Evolutionary conservation across 2,113 vertebrate species (phyloP), one percentile per base, ranked within the genome.

Genomic region (Sciurus niger): DNA sequence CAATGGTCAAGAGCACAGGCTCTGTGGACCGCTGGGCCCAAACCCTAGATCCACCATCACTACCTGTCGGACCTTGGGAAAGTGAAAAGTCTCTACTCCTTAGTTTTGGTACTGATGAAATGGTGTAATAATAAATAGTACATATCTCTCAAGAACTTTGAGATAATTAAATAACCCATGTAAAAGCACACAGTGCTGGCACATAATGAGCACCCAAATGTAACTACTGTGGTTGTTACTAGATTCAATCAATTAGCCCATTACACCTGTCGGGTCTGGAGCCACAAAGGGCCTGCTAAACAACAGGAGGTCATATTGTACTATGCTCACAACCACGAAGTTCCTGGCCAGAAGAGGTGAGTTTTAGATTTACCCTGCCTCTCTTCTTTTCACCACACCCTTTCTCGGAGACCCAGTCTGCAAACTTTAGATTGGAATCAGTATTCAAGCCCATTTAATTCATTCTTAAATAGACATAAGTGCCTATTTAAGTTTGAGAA

Each of bases 361-460:
- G 14, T 70, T 72, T 72, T 30, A n/a, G 7, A 40, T 0, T 87
- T 72, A 30, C 6, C 14, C 32, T 11, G 4, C 34, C 48, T 12
- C 16, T 67, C 68, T 63, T 43, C 6, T 63, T 63, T 63, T 28
- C 25, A 30, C 4, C 22, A 48, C 0, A 6, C 34, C 25, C 9
- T 87, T 80, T 70, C 40, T 86, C 30, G 84, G 80, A 78, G 55
- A 30, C 51, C 40, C 65, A 68, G 37, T 60, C 58, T 67, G 68
- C 18, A 79, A 68, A 55, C 9, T n/a, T 89, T 46, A 80, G 51
- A 51, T 22, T 84, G 14, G 82, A 76, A 90, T 94, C 68, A 63
- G 20, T 73, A 84, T n/a, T 63, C 28, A 22, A 6, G 28, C 12
- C 74, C 51, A 78, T 63, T 74, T 63, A 58, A 91, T 48, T 70